A percentile compares a stretch with the other conserved stretches of the same genome.
Conservation (phyloP, 1,140 invertebrate genomes). For the Periplaneta americana region DNA sequence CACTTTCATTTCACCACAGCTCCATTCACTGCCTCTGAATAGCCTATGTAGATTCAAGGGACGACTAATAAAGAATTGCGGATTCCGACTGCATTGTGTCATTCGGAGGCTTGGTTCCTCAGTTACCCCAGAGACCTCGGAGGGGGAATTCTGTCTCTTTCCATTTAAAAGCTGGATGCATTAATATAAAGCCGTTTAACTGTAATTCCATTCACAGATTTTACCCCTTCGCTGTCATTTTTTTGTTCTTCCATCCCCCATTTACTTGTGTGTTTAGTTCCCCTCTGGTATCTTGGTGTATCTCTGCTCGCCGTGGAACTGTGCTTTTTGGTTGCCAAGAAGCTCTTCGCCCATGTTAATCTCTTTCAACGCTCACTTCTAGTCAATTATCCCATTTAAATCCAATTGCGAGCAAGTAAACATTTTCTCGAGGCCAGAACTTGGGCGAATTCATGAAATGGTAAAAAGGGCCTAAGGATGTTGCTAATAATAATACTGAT, state of each 20-base stretch:
- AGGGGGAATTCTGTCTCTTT: background rate
- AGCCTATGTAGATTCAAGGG: too few species aligned
- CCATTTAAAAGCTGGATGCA: background rate
- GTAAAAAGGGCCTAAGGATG: background rate
- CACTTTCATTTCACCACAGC: too few species aligned
- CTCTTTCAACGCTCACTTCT: background rate
- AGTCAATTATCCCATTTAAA: background rate
- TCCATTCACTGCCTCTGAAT: too few species aligned
- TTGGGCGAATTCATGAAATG: too few species aligned
- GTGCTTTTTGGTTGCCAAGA: background rate
- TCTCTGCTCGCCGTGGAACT: too few species aligned
- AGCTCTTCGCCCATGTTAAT: background rate
- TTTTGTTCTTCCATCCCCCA: background rate
- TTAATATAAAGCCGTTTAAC: background rate
- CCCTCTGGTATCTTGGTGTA: background rate
- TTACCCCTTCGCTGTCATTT: background rate
- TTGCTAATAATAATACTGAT: too few species aligned
- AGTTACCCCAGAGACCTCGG: too few species aligned
- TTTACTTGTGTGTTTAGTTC: background rate
- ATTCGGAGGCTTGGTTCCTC: too few species aligned
- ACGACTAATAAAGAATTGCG: too few species aligned
- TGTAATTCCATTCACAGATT: background rate
- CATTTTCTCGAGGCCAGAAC: background rate
- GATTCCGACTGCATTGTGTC: too few species aligned
- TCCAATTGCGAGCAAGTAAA: background rate